A percentile compares a stretch with the other conserved stretches of the same genome.
phyloP scores from a whole-genome alignment of 2,797 vertebrate species.

The Lagocephalus sceleratus region DNA sequence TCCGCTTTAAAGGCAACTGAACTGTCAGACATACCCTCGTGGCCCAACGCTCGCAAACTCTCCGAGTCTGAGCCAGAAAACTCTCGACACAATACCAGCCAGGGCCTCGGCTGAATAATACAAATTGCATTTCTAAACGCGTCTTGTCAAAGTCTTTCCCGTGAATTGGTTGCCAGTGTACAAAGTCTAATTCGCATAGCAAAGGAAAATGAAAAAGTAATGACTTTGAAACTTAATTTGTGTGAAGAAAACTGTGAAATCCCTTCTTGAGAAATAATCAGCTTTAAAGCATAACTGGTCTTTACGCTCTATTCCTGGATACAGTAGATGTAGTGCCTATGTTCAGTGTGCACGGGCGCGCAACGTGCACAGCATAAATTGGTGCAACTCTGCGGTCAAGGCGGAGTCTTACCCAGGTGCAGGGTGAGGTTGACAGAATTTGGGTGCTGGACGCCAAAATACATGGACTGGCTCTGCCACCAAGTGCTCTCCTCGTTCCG shows the following conservation, averaged over 20 bases:
- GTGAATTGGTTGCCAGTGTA: conserved; percentile 11
- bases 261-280: neutral
- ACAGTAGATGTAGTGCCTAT: conserved; percentile 3
- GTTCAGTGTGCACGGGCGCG: neutral
- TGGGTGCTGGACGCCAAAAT: conserved; percentile 86
- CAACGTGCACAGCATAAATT: too few relatives aligned
- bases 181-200: conserved; percentile 18
- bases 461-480: conserved; percentile 99
- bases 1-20: conserved; percentile 36
- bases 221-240: conserved; percentile 3
- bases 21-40: conserved; percentile 39
- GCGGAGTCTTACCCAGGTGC: conserved; percentile 80
- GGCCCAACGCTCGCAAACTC: conserved; percentile 27
- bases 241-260: conserved; percentile 8
- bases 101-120: conserved; percentile 32
- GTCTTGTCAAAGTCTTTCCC: conserved; percentile 31
- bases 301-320: conserved; percentile 6
- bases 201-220: conserved; percentile 11
- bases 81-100: conserved; percentile 6
- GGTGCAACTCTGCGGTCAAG: neutral
- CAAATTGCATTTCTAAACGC: conserved; percentile 35
- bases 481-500: conserved; percentile 87
- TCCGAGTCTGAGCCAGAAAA: conserved; percentile 22
- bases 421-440: conserved; percentile 88
- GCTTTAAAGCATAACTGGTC: neutral